Evolutionary conservation across 2,888 invertebrate species (phyloP).

Genomic region (Apamea epomidion): DNA sequence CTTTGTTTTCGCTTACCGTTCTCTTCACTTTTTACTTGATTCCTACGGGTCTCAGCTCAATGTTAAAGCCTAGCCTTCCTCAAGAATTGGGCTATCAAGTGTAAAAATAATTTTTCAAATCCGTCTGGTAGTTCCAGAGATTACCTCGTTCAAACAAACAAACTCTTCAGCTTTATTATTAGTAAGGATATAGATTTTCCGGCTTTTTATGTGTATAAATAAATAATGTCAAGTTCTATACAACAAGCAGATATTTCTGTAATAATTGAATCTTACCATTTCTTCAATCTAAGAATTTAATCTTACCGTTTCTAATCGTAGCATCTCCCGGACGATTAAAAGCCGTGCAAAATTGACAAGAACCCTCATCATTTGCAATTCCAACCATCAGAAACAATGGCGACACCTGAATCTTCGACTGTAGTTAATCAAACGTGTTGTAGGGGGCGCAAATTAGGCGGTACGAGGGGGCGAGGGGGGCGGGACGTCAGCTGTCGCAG

Average conservation of each 20-base stretch:
- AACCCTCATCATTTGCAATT: slow-evolving; percentile 39
- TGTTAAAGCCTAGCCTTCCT: background rate
- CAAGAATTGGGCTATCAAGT: no score
- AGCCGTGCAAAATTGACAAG: background rate
- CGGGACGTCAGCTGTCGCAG: slow-evolving; percentile 61
- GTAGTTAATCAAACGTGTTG: slow-evolving; percentile 54
- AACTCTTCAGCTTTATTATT: background rate
- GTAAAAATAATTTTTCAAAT: no score
- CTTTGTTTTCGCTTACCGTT: background rate
- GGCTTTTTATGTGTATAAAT: background rate
- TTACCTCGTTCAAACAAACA: no score
- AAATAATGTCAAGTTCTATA: background rate
- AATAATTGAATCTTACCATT: no score
- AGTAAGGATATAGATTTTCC: background rate
- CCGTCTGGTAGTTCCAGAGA: no score
- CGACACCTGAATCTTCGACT: slow-evolving; percentile 55
- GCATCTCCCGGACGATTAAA: background rate
- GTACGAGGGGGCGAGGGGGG: slow-evolving; percentile 7
- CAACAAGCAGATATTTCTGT: background rate
- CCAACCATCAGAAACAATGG: slow-evolving; percentile 32
- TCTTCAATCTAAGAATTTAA: background rate
- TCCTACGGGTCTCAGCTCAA: background rate
- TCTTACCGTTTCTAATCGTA: background rate
- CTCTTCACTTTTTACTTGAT: no score
- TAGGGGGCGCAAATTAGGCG: slow-evolving; percentile 53